Base-by-base conservation (phyloP, 2,113 vertebrate genomes). In the Percopsis transmontana region DNA sequence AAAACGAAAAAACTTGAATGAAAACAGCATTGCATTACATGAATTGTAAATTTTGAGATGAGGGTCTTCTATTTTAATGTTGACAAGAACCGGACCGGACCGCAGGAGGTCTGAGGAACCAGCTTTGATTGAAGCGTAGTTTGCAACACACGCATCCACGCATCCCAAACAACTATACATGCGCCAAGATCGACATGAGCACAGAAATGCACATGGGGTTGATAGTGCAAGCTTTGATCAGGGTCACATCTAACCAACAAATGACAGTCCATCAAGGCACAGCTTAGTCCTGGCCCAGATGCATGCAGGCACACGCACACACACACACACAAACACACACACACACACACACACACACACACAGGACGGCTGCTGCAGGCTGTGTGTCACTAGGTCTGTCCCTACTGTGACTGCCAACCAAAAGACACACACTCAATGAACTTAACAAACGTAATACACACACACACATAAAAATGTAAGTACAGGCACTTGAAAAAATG, bases 251-350 rank as follows among this genome's bases (percentile, higher is more conserved):
- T 69, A 74, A 85, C 63, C 38, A 47, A n/a, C n/a, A 68, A 85
- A 65, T 75, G 84, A 83, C 84, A 83, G 77, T 71, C 67, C 66
- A 74, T 73, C 76, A 73, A 70, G 16, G 24, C 73, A 53, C 74
- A 77, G 77, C 74, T 77, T 72, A 74, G 81, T n/a, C n/a, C n/a
- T n/a, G n/a, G n/a, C n/a, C n/a, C n/a, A n/a, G n/a, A n/a, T n/a
- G n/a, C n/a, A n/a, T n/a, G n/a, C n/a, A n/a, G n/a, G 81, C 79
- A 62, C 24, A 2, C 47, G 65, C 73, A 77, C 81, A 77, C 67
- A 60, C n/a, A n/a, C n/a, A n/a, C n/a, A n/a, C n/a, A n/a, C n/a
- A n/a, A 55, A 57, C 55, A 14, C 52, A 15, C 52, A 10, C 21
- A 15, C 45, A 38, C 64, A 65, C 39, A 67, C 20, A 27, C 63